Evolutionary conservation across 2,888 invertebrate genomes (phyloP), one percentile per base, ranked within the genome.

Genomic region (Heliconius cydno): DNA sequence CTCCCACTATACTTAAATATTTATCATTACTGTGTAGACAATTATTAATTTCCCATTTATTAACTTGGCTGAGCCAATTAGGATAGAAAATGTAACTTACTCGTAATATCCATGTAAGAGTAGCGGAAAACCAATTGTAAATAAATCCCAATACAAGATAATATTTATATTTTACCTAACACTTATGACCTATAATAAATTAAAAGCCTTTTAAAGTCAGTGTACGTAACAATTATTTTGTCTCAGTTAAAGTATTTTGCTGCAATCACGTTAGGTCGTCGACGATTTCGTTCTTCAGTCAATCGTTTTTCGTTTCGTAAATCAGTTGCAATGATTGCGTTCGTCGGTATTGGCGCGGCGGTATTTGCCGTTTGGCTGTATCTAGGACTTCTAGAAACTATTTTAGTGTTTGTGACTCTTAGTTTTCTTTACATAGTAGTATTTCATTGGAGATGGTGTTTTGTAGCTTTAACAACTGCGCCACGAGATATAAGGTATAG

Each of bases 371-470:
- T 95, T 80, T 95, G 93, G 92, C 87, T 94, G 79, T 93, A 92
- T 84, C 91, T 96, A 87, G 97, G 97, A 82, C 95, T 96, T 90
- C 91, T 96, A 86, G 96, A 95, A 87, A 96, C 97, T 78, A 85
- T 97, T 46, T 96, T 96, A 84, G 93, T 97, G 79, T 89, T 96
- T 79, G 88, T 97, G 82, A 95, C 96, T 75, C 95, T 96, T 79
- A 84, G 96, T 82, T 93, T 96, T 80, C 95, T 97, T 41, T 97
- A 97, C 87, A 90, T 96, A 79, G 90, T 96, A 78, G 95, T 97
- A 70, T 97, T 96, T 76, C 97, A 97, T 83, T 96, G 96, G 90
- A 95, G 96, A 88, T 98, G 98, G 97, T 96, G 97, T 86, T 97
- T 97, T 87, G 96, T 98, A 79, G 97, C 97, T n/a, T 85, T 96